These are phyloP conservation scores for Paramuricea clavata DNA, from an alignment of 92 coral and sea anemone genomes.

Conservation along the genomic window DNA sequence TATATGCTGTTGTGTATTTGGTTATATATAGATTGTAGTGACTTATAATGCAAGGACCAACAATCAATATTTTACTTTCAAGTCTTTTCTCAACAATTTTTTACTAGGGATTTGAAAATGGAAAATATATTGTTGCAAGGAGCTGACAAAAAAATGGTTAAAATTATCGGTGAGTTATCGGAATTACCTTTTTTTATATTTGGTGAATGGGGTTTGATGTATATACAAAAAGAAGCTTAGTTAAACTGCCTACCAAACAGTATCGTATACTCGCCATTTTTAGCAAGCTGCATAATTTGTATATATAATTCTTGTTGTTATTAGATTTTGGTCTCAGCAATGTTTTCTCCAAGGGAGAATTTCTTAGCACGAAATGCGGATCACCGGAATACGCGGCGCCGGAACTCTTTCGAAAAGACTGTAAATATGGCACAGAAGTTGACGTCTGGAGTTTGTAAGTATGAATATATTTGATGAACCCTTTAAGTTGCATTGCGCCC, in stretches of 20 bases:
- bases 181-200: background rate
- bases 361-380: slow-evolving; percentile 94
- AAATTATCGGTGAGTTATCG: slow-evolving; percentile 86
- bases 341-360: slow-evolving; percentile 70
- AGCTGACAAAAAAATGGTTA: slow-evolving; percentile 76
- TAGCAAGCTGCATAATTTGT: too few relatives aligned
- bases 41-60: too few relatives aligned
- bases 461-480: too few relatives aligned
- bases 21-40: too few relatives aligned
- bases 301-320: too few relatives aligned
- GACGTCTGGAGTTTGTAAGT: slow-evolving; percentile 99
- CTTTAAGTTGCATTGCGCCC: too few relatives aligned
- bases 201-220: background rate
- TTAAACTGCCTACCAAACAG: too few relatives aligned
- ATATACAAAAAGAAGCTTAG: too few relatives aligned
- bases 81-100: background rate
- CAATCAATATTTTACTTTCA: too few relatives aligned
- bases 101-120: slow-evolving; percentile 93
- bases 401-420: slow-evolving; percentile 90
- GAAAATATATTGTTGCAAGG: slow-evolving; percentile 92
- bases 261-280: too few relatives aligned
- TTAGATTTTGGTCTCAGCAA: slow-evolving; percentile 97
- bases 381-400: slow-evolving; percentile 99
- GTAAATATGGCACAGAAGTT: slow-evolving; percentile 92
- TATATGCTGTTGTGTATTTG: too few relatives aligned